Base-by-base conservation (phyloP, 2,888 invertebrate genomes). In the Odontocerum albicorne region DNA sequence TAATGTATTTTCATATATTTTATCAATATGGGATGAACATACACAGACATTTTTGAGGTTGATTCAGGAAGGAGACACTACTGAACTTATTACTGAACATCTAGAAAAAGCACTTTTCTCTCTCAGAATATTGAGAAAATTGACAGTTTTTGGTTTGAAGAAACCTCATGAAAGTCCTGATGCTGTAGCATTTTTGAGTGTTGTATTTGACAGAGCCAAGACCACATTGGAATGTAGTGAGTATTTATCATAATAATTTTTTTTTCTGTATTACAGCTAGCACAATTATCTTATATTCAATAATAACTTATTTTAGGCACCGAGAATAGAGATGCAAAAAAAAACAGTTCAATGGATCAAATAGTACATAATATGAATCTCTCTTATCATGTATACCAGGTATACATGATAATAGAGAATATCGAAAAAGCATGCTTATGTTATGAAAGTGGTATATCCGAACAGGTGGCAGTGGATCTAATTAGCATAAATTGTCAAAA, bases 151-250 rank as follows among this genome's bases (percentile, higher is more conserved):
- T 67, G 96, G 96, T 0, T 88, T 92, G 63, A 84, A 84, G 64
- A 88, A 86, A 63, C 88, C 89, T 1, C 86, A 89, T 53, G 83
- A 87, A 64, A 87, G 84, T 64, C 81, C 81, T 57, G 85, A 88
- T 64, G 90, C 89, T 16, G 82, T 88, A 70, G 80, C 83, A 1
- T 95, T 95, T 68, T 70, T 95, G 50, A 86, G 88, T 68, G 81
- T 87, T 17, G 80, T 92, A 31, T 92, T 93, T 68, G 87, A 88
- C 57, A 76, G 89, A 49, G 82, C 88, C 46, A 90, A 87, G 68
- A 84, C 86, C 31, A 85, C 90, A 65, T 74, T 96, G 46, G 88
- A 90, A 68, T 88, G 90, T 67, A 84, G 95, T 85, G 78, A 87
- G 86, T 88, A 12, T 6, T 35, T 19, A 7, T 27, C 10, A 22